These are phyloP conservation scores for Ericerus pela DNA, from an alignment of 1,140 invertebrate genomes.

Conservation along the genomic window DNA sequence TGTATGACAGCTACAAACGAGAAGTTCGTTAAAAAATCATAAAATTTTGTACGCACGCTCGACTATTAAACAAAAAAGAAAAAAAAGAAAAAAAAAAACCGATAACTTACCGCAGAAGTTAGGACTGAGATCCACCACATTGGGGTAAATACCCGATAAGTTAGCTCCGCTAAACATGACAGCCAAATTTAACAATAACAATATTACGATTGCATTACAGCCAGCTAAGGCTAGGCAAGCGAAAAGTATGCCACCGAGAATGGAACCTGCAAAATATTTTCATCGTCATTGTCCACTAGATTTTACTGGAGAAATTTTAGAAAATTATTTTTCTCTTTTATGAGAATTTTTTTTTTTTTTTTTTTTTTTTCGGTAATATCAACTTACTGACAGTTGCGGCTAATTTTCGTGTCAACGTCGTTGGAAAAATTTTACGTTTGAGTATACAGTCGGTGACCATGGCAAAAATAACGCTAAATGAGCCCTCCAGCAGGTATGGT, in stretches of 20 bases:
- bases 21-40: background rate
- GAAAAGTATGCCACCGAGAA: background rate
- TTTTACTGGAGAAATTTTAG: no score
- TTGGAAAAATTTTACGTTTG: background rate
- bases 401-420: background rate
- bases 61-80: no score
- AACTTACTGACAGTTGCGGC: background rate
- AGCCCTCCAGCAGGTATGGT: background rate
- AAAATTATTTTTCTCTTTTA: no score
- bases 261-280: background rate
- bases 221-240: background rate
- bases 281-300: no score
- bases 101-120: slow-evolving; percentile 5
- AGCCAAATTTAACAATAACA: background rate
- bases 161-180: background rate
- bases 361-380: no score
- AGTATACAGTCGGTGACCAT: background rate
- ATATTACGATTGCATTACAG: background rate
- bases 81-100: background rate
- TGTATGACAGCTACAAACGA: background rate
- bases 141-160: background rate
- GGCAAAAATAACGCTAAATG: background rate
- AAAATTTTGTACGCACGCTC: no score
- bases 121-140: slow-evolving; percentile 1
- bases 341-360: no score